A percentile compares a stretch with the other conserved stretches of the same genome.
phyloP scores from a whole-genome alignment of 92 coral and sea anemone species.

The Anthopleura xanthogrammica region DNA sequence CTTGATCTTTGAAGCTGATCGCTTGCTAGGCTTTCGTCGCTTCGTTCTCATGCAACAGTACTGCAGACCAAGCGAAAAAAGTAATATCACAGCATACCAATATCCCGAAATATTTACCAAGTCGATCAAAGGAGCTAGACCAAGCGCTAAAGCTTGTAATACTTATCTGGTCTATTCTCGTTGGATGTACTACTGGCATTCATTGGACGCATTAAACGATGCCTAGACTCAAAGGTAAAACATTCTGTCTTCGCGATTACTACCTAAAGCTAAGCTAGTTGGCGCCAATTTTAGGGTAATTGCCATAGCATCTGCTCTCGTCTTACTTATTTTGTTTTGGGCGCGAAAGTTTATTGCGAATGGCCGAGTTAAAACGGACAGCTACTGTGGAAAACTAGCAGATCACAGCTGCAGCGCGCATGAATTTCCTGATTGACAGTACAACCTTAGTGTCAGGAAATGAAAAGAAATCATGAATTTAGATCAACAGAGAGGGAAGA shows the following conservation, averaged over 20 bases:
- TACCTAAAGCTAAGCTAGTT: not conserved
- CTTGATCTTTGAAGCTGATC: not conserved
- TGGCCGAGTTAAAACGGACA: not conserved
- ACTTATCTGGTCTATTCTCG: not conserved
- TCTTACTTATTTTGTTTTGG: not conserved
- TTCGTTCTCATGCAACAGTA: not conserved
- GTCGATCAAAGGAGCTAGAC: too few relatives aligned
- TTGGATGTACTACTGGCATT: not conserved
- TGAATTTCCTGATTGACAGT: not conserved
- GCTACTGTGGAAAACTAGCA: not conserved
- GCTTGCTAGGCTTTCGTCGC: not conserved
- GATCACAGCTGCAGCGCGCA: not conserved
- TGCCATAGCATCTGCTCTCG: not conserved
- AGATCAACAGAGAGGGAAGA: not conserved
- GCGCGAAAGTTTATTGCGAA: not conserved
- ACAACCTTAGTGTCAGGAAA: not conserved
- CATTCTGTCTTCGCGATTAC: not conserved
- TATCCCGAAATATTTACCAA: not conserved
- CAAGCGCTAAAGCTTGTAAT: not conserved
- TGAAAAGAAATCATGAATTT: not conserved
- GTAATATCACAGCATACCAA: not conserved
- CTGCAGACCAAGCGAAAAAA: not conserved
- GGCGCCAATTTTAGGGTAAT: not conserved
- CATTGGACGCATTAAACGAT: not conserved
- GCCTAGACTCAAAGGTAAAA: not conserved